A percentile compares a stretch with the other conserved stretches of the same genome.
Evolutionary conservation across 2,888 invertebrate genomes (phyloP).

Genomic region (Dynastes hyllus): DNA sequence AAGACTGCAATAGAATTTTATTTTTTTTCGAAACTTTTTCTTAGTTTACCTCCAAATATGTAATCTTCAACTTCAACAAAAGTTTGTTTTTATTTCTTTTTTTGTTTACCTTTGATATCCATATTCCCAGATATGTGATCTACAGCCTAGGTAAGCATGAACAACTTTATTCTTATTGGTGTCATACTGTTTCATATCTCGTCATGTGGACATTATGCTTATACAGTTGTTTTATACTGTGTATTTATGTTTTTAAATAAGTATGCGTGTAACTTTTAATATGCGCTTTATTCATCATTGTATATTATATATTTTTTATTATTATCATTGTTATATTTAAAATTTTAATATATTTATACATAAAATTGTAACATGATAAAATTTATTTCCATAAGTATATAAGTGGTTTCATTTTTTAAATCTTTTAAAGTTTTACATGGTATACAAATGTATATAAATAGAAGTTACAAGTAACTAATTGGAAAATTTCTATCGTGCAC

Average conservation of each 20-base stretch:
- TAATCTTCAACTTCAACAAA: not conserved
- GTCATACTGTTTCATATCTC: not conserved
- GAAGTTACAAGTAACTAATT: no score
- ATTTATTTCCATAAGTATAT: no score
- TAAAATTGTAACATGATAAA: no score
- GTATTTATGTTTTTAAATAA: not conserved
- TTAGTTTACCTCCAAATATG: not conserved
- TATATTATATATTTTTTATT: not conserved
- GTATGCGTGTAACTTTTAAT: not conserved
- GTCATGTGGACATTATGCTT: not conserved
- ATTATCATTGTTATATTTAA: not conserved
- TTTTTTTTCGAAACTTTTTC: not conserved
- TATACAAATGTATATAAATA: no score
- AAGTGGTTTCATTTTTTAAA: no score
- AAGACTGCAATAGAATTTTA: not conserved
- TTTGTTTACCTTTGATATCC: not conserved
- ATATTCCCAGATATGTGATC: not conserved
- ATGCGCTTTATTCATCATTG: no score
- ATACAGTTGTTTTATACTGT: not conserved
- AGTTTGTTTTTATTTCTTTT: not conserved
- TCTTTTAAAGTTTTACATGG: no score
- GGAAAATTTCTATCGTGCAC: no score
- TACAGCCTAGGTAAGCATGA: slow-evolving; percentile 3
- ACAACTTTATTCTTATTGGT: not conserved
- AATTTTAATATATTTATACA: no score